Evolutionary conservation across 92 coral and sea anemone species (phyloP).

Genomic region (Palythoa grandis): DNA sequence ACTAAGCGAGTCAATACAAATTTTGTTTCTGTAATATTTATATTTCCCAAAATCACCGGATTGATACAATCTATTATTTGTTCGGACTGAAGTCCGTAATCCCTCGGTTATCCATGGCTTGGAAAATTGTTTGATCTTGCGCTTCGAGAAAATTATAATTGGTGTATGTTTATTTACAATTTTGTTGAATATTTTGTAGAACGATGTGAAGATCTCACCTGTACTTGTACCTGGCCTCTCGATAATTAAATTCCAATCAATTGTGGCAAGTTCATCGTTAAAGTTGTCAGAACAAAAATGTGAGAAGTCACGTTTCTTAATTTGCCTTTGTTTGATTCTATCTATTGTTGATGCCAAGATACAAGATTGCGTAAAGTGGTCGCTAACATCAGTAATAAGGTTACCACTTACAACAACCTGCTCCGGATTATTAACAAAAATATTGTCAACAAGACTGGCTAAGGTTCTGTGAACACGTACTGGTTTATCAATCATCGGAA

Average conservation of each 20-base stretch:
- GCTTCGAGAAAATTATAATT: background rate
- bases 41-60: background rate
- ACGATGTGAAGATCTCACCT: constrained; percentile 47
- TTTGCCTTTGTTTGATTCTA: too few relatives aligned
- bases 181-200: constrained; percentile 32
- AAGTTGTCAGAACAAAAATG: constrained; percentile 45
- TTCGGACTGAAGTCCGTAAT: background rate
- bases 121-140: background rate
- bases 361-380: too few relatives aligned
- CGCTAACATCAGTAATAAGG: too few relatives aligned
- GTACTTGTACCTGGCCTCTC: constrained; percentile 8
- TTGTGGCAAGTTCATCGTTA: constrained; percentile 43
- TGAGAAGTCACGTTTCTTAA: constrained; percentile 39
- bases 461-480: background rate
- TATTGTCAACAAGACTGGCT: background rate
- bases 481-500: too few relatives aligned
- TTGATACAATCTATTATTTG: background rate
- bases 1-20: background rate
- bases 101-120: constrained; percentile 1
- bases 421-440: too few relatives aligned
- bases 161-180: constrained; percentile 53
- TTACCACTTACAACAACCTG: too few relatives aligned
- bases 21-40: constrained; percentile 3
- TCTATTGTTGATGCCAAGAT: too few relatives aligned
- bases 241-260: constrained; percentile 39